These are phyloP conservation scores for Sitta europaea DNA, from an alignment of 2,113 vertebrate species.

Conservation along the genomic window DNA sequence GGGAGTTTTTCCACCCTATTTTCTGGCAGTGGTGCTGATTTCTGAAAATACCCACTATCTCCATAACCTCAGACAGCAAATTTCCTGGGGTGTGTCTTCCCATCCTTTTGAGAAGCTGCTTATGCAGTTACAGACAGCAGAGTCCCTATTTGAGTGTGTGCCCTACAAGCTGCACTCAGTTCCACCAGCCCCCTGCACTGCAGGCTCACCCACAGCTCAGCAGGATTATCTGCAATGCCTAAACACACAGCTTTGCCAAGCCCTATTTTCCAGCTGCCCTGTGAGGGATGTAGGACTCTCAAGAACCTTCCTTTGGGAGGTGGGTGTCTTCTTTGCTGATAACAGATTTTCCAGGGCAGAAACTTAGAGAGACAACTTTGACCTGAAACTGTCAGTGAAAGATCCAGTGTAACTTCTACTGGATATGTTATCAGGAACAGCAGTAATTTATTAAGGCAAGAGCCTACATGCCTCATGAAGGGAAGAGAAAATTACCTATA, in stretches of 20 bases:
- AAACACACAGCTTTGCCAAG: neutral
- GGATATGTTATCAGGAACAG: neutral
- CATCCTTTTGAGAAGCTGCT: neutral
- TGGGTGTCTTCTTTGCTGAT: neutral
- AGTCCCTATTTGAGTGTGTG: rapidly evolving
- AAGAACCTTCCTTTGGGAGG: neutral
- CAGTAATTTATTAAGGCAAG: neutral
- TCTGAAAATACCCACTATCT: neutral
- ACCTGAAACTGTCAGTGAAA: neutral
- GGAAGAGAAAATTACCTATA: neutral
- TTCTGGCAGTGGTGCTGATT: neutral
- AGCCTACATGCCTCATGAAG: neutral
- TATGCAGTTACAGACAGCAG: neutral
- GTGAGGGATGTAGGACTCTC: neutral
- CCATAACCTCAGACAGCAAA: neutral
- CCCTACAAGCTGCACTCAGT: neutral
- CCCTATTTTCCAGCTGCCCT: neutral
- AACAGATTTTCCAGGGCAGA: neutral
- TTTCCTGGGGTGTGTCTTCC: neutral
- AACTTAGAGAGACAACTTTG: neutral
- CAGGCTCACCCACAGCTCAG: neutral
- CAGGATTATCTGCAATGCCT: neutral
- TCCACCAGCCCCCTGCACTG: neutral
- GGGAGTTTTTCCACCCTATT: neutral
- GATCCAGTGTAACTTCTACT: neutral